A percentile compares a stretch with the other conserved stretches of the same genome.
Evolutionary conservation across 2,888 invertebrate genomes (phyloP).

Genomic region (Agrotis puta): DNA sequence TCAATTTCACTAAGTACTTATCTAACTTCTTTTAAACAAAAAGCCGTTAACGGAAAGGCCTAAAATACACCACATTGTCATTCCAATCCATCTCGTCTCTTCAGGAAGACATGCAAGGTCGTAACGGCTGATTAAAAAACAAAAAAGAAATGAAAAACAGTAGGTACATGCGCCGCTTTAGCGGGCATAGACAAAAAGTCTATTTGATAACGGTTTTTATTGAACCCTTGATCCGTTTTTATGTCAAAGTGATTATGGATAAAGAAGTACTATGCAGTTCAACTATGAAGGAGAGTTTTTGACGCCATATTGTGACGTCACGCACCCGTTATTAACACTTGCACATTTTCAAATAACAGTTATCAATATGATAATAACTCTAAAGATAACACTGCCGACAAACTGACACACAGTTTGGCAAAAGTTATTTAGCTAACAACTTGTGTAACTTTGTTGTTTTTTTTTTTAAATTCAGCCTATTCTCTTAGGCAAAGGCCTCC

Average conservation of each 20-base stretch:
- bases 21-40: conserved; percentile 9
- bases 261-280: background rate
- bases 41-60: conserved; percentile 43
- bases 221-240: conserved; percentile 54
- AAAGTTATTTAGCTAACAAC: no score
- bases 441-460: no score
- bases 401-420: no score
- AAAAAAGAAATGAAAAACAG: conserved; percentile 65
- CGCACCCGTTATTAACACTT: no score
- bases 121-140: conserved; percentile 66
- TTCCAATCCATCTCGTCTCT: conserved; percentile 46
- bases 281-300: no score
- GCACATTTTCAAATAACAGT: no score
- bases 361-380: no score
- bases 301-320: no score
- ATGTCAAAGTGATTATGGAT: conserved; percentile 9
- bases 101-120: conserved; percentile 73
- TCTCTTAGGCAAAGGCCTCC: no score
- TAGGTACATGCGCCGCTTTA: conserved; percentile 59
- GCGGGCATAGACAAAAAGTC: conserved; percentile 70
- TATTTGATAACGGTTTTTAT: conserved; percentile 65
- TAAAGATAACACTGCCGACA: no score
- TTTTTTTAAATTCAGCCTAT: no score
- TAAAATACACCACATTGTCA: conserved; percentile 48
- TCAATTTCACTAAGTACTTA: conserved; percentile 44